These are phyloP conservation scores for Epicauta chinensis DNA, from an alignment of 1,140 invertebrate species.

Conservation along the genomic window DNA sequence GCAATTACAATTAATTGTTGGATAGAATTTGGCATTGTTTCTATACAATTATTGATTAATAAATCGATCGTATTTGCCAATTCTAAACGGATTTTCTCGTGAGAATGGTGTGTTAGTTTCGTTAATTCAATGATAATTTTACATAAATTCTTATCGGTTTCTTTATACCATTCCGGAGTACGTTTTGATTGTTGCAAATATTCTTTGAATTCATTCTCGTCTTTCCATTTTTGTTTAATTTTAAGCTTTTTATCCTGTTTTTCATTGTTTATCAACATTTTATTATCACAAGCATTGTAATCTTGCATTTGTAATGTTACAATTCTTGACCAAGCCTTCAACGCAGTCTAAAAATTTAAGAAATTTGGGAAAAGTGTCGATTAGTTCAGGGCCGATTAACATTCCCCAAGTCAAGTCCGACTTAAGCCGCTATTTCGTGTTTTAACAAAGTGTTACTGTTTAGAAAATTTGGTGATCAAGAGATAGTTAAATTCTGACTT, in stretches of 20 bases:
- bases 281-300: constrained; percentile 20
- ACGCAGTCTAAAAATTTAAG: constrained; percentile 44
- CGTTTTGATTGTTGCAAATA: constrained; percentile 44
- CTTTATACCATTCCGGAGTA: constrained; percentile 50
- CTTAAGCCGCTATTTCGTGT: too few relatives aligned
- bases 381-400: too few relatives aligned
- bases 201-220: constrained; percentile 39
- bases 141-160: constrained; percentile 50
- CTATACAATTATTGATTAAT: constrained; percentile 47
- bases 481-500: too few relatives aligned
- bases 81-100: constrained; percentile 51
- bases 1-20: constrained; percentile 51
- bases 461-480: too few relatives aligned
- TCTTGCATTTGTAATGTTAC: constrained; percentile 48
- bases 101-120: constrained; percentile 47
- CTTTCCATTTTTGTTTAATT: constrained; percentile 21
- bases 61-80: constrained; percentile 45
- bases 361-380: too few relatives aligned
- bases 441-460: too few relatives aligned
- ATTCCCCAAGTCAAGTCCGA: too few relatives aligned
- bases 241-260: constrained; percentile 18
- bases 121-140: constrained; percentile 46
- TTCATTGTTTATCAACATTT: constrained; percentile 15
- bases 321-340: constrained; percentile 46
- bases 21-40: constrained; percentile 52